Evolutionary conservation across 2,113 vertebrate species (phyloP), one percentile per base, ranked within the genome.

Genomic region (Geothlypis trichas): DNA sequence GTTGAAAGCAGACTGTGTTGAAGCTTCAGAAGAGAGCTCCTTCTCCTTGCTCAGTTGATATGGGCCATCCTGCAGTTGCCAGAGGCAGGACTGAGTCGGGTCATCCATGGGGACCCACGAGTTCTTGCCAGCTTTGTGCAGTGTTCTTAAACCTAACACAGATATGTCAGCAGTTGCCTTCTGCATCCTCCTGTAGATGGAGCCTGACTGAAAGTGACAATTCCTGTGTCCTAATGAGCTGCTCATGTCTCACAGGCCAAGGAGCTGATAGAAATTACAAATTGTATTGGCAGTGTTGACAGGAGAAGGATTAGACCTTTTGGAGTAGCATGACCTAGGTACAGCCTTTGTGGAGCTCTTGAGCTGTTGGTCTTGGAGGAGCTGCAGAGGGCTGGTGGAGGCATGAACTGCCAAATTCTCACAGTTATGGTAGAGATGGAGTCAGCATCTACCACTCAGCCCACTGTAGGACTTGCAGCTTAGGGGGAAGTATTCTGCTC

Each of bases 101-200:
- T 47, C 15, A 5, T 72, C 58, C 30, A 6, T 21, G 39, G 18
- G 20, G 39, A 18, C 26, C 11, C 63, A 6, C 0, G 6, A 62
- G 31, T 39, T 28, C 35, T 33, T 57, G 39, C 17, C 18, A 59
- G 30, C 16, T 33, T 87, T 54, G 22, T 84, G 19, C 49, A 57
- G 20, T 9, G 10, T 73, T 59, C 44, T 87, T 61, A 68, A 84
- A 65, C 17, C 26, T 11, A 14, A 5, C 6, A 2, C 2, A 16
- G 59, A 4, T n/a, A 8, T 1, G 4, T 42, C 44, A 37, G 59
- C 11, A 3, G 26, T 22, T 65, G 39, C 31, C 39, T 57, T 35
- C 26, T 62, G 0, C 35, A 15, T 20, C 15, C 0, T 1, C 33
- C 17, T 62, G 26, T 37, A 68, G 35, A 13, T 39, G 18, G 27